Evolutionary conservation across 1,140 invertebrate genomes (phyloP).

Genomic region (Metopolophium dirhodum): DNA sequence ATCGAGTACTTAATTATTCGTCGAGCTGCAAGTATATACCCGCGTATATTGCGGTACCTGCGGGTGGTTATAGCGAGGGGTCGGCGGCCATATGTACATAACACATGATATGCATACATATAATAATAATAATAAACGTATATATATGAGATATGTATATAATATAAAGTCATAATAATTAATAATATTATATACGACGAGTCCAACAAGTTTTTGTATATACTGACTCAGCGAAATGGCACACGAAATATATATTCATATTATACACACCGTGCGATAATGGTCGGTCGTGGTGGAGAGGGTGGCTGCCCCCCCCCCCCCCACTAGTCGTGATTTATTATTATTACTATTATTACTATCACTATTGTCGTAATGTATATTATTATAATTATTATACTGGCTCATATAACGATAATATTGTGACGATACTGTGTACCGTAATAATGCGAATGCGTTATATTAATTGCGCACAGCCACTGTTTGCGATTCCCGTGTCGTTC

Average conservation of each 20-base stretch:
- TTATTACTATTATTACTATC: not conserved
- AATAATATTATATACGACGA: not conserved
- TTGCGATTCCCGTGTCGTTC: not conserved
- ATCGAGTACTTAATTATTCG: not conserved
- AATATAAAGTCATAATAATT: too few species aligned
- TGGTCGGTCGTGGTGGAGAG: not conserved
- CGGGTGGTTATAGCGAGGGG: not conserved
- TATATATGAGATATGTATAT: not conserved
- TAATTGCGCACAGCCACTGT: not conserved
- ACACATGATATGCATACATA: not conserved
- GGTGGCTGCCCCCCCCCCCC: too few species aligned
- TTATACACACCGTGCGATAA: not conserved
- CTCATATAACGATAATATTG: not conserved
- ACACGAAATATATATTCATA: not conserved
- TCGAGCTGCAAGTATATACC: not conserved
- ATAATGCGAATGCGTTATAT: not conserved
- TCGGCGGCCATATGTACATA: too few species aligned
- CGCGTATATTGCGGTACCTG: not conserved
- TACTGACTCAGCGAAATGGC: not conserved
- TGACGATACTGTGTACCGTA: not conserved
- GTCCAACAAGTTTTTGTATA: not conserved
- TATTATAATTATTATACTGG: too few species aligned
- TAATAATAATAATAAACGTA: too few species aligned
- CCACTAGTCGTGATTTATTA: not conserved
- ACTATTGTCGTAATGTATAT: too few species aligned